These are phyloP conservation scores for Linnaemya vulpina DNA, from an alignment of 2,888 invertebrate species.

Conservation along the genomic window DNA sequence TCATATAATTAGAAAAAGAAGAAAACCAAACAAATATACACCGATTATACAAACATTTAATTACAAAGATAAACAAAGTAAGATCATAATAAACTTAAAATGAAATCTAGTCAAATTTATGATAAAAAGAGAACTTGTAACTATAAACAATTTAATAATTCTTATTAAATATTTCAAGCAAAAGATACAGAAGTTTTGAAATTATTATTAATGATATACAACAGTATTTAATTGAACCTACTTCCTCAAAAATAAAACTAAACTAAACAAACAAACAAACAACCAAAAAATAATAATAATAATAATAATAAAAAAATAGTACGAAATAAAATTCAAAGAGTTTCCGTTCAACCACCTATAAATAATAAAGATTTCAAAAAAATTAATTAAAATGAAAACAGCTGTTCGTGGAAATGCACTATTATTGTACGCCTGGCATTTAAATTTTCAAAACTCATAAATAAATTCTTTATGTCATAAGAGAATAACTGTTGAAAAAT, in stretches of 20 bases:
- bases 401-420: background rate
- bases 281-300: too few relatives aligned
- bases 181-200: constrained; percentile 41
- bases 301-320: constrained; percentile 10
- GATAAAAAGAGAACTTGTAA: constrained; percentile 32
- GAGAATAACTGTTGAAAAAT: too few relatives aligned
- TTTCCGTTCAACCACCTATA: constrained; percentile 73
- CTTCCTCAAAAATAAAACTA: constrained; percentile 11
- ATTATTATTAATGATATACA: constrained; percentile 12
- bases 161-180: constrained; percentile 32
- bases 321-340: constrained; percentile 65
- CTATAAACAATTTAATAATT: constrained; percentile 34
- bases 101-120: constrained; percentile 69
- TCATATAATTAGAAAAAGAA: constrained; percentile 49
- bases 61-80: constrained; percentile 35
- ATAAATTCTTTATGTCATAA: too few relatives aligned
- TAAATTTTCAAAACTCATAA: too few relatives aligned
- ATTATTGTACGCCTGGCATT: too few relatives aligned
- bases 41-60: constrained; percentile 63
- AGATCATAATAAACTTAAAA: constrained; percentile 21
- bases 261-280: constrained; percentile 25
- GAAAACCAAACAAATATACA: constrained; percentile 64
- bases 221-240: constrained; percentile 63
- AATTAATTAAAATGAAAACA: constrained; percentile 15
- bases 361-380: constrained; percentile 30